Percentiles rank a stretch among this genome's conserved stretches.
phyloP scores from a whole-genome alignment of 2,797 vertebrate genomes.

The Hyperoplus immaculatus region DNA sequence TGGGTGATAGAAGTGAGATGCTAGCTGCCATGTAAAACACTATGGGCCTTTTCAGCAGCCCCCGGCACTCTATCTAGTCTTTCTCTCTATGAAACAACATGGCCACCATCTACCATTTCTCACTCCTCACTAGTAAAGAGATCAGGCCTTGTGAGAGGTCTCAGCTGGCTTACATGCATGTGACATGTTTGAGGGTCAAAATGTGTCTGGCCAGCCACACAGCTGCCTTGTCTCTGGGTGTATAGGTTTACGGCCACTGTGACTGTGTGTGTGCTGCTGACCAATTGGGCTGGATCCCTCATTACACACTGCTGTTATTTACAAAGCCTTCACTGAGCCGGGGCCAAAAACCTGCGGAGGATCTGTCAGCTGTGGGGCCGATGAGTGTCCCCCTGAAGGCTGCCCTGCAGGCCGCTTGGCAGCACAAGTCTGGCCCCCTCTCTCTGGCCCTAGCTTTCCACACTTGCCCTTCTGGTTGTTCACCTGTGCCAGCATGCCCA shows the following conservation, averaged over 20 bases:
- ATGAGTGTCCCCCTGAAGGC: slow-evolving; percentile 63
- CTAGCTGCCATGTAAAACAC: slow-evolving; percentile 28
- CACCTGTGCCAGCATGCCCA: slow-evolving; percentile 79
- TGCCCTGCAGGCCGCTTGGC: slow-evolving; percentile 43
- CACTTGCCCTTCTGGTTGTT: slow-evolving; percentile 38
- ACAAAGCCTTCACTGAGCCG: slow-evolving; percentile 64
- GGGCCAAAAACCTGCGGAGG: slow-evolving; percentile 67
- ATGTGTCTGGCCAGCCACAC: slow-evolving; percentile 48
- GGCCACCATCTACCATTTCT: slow-evolving; percentile 43
- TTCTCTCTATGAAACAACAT: slow-evolving; percentile 27
- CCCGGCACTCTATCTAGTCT: not conserved
- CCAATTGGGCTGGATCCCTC: slow-evolving; percentile 54
- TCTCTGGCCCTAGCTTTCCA: slow-evolving; percentile 43
- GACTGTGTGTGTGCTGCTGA: slow-evolving; percentile 50
- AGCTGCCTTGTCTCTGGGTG: slow-evolving; percentile 73
- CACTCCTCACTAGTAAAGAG: slow-evolving; percentile 52
- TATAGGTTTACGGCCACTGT: slow-evolving; percentile 65
- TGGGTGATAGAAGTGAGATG: slow-evolving; percentile 29
- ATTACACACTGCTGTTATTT: slow-evolving; percentile 76
- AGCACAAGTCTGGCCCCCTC: slow-evolving; percentile 43
- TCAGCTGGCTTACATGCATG: slow-evolving; percentile 53
- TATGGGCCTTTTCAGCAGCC: slow-evolving; percentile 19
- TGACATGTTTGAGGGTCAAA: slow-evolving; percentile 73
- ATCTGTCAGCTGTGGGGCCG: slow-evolving; percentile 68
- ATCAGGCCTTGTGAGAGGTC: slow-evolving; percentile 51